Percentiles rank a stretch among this genome's conserved stretches.
Conservation (phyloP, 2,888 invertebrate genomes). For the Xestia rhomboidea region DNA sequence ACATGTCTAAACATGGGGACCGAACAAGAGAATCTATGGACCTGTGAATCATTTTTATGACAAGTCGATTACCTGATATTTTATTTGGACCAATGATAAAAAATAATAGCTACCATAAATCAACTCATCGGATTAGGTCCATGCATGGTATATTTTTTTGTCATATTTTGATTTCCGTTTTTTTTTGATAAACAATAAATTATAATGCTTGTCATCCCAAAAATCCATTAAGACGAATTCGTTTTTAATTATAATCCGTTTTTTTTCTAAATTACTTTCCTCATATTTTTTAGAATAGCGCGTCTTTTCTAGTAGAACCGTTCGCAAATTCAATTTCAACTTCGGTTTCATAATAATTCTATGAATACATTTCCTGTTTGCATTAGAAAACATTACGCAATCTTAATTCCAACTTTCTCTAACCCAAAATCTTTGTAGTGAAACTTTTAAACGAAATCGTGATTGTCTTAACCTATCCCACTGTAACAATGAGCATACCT, state of each 20-base stretch:
- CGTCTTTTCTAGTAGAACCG: not conserved
- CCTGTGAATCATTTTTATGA: slow-evolving; percentile 37
- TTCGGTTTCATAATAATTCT: slow-evolving; percentile 44
- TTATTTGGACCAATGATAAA: slow-evolving; percentile 33
- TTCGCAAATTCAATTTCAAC: slow-evolving; percentile 41
- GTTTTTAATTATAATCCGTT: not conserved
- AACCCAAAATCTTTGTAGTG: slow-evolving; percentile 53
- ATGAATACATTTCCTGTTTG: slow-evolving; percentile 61
- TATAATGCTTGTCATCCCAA: not conserved
- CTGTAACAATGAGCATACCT: slow-evolving; percentile 45
- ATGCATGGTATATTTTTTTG: slow-evolving; percentile 4
- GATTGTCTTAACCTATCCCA: slow-evolving; percentile 57
- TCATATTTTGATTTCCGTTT: not conserved
- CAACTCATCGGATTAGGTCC: slow-evolving; percentile 31
- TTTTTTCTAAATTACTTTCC: not conserved
- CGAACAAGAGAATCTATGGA: slow-evolving; percentile 35
- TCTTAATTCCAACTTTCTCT: slow-evolving; percentile 60
- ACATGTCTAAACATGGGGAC: slow-evolving; percentile 22
- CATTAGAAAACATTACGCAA: slow-evolving; percentile 60
- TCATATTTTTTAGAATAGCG: not conserved
- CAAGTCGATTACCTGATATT: slow-evolving; percentile 16
- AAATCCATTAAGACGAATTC: not conserved
- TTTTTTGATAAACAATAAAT: slow-evolving; percentile 4
- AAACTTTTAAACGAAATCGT: slow-evolving; percentile 57
- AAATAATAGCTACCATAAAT: slow-evolving; percentile 41